Percentiles rank a stretch among this genome's conserved stretches.
Evolutionary conservation across 1,140 invertebrate genomes (phyloP).

Genomic region (Zophobas atratus): DNA sequence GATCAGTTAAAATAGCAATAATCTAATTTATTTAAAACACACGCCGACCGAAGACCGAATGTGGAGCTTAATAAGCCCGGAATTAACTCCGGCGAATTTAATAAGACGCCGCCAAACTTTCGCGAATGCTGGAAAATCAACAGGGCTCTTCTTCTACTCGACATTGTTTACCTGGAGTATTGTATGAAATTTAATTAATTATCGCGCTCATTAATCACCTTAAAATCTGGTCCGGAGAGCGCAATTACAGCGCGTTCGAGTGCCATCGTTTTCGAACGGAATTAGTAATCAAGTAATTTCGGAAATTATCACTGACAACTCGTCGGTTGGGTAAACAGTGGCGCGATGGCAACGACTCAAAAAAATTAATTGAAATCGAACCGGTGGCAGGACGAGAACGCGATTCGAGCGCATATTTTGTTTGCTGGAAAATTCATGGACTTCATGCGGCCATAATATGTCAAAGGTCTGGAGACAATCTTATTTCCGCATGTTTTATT

Average conservation of each 20-base stretch:
- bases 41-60: not conserved
- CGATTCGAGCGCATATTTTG: constrained; percentile 14
- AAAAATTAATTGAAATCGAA: constrained; percentile 32
- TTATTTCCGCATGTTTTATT: constrained; percentile 24
- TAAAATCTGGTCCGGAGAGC: too few species aligned
- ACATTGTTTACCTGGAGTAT: constrained; percentile 39
- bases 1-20: too few species aligned
- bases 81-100: constrained; percentile 31
- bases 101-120: constrained; percentile 3
- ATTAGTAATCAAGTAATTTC: not conserved
- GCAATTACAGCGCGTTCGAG: too few species aligned
- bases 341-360: constrained; percentile 6
- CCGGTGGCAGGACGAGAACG: constrained; percentile 1
- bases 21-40: not conserved
- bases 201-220: constrained; percentile 9
- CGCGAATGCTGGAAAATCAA: constrained; percentile 9
- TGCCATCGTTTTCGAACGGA: too few species aligned
- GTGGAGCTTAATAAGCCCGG: constrained; percentile 27
- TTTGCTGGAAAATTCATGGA: constrained; percentile 19
- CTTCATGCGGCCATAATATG: constrained; percentile 30
- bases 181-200: constrained; percentile 39
- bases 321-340: constrained; percentile 9
- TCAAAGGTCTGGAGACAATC: constrained; percentile 10
- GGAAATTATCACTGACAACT: constrained; percentile 7
- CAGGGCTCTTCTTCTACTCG: not conserved